Evolutionary conservation across 2,888 invertebrate species (phyloP), one percentile per base, ranked within the genome.

Genomic region (Ornithoptera alexandrae): DNA sequence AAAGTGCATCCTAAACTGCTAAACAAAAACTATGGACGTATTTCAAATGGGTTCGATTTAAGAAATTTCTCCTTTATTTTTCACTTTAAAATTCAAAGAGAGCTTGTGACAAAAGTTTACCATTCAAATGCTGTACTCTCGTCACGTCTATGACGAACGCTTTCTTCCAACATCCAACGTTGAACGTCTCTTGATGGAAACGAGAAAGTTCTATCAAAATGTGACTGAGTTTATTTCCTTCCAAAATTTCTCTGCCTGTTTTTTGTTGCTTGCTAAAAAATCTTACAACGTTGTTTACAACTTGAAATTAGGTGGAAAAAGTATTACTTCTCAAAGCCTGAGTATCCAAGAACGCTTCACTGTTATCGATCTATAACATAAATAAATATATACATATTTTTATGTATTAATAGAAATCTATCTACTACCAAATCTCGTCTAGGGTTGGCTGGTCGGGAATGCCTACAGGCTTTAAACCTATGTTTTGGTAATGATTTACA

Each of bases 181-280:
- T 65, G 56, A 65, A 57, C 39, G 30, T 65, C 15, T 53, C 36
- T 65, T 65, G 10, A 56, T 24, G 6, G 24, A 56, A 64, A 36
- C 22, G 15, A 36, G 56, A 57, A 65, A 53, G 15, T 39, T 57
- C 30, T 8, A 57, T 18, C 39, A 22, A 65, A 39, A 39, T 57
- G 15, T n/a, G 8, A 39, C n/a, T 20, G 20, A 15, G 50, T 57
- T 57, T 20, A 57, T 57, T 57, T 57, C 20, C 57, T 57, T 3
- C 15, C 57, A 20, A 20, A 20, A 57, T 20, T 3, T 57, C 57
- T 57, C 57, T 12, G 1, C 18, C 10, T 57, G n/a, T 20, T 20
- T 8, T 57, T 20, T 20, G 57, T 15, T 15, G 10, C 50, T 18
- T 4, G 15, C 12, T 17, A 50, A 50, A 18, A 50, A 17, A 50